These are phyloP conservation scores for Aleiodes testaceus DNA, from an alignment of 2,888 invertebrate genomes.

Conservation along the genomic window DNA sequence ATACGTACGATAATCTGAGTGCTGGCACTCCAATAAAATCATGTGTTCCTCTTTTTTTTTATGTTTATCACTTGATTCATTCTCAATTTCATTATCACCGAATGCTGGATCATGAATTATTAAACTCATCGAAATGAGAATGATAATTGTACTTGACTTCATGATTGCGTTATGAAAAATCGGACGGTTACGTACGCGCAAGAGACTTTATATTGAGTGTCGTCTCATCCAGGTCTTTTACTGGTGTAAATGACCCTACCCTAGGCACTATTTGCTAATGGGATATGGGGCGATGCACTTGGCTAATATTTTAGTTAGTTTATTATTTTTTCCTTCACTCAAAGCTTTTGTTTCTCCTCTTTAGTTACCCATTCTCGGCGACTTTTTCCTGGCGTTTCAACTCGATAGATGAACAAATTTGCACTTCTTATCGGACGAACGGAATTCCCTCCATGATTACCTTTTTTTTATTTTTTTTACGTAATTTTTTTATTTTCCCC, in stretches of 20 bases:
- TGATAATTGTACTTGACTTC: conserved; percentile 43
- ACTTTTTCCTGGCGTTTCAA: conserved; percentile 18
- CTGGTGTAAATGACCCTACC: conserved; percentile 36
- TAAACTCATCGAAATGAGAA: conserved; percentile 26
- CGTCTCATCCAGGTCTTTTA: conserved; percentile 28
- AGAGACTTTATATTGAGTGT: conserved; percentile 48
- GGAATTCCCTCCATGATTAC: conserved; percentile 41
- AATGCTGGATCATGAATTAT: conserved; percentile 5
- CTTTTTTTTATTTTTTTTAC: conserved; percentile 13
- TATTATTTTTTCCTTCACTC: conserved; percentile 38
- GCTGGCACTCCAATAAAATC: conserved; percentile 58
- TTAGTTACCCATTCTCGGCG: conserved; percentile 5
- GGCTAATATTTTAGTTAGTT: conserved; percentile 49
- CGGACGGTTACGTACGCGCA: conserved; percentile 13
- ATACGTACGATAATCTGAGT: conserved; percentile 66
- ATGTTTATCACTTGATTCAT: conserved; percentile 35
- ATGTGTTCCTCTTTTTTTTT: conserved; percentile 50
- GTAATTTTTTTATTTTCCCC: neutral
- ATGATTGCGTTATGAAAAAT: conserved; percentile 27
- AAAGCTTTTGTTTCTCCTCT: conserved; percentile 29
- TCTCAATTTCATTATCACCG: conserved; percentile 10
- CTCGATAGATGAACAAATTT: conserved; percentile 60
- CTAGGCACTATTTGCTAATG: conserved; percentile 30
- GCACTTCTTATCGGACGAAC: conserved; percentile 62
- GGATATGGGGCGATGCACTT: conserved; percentile 51